phyloP scores from a whole-genome alignment of 2,797 vertebrate genomes.

The Monodelphis domestica region DNA sequence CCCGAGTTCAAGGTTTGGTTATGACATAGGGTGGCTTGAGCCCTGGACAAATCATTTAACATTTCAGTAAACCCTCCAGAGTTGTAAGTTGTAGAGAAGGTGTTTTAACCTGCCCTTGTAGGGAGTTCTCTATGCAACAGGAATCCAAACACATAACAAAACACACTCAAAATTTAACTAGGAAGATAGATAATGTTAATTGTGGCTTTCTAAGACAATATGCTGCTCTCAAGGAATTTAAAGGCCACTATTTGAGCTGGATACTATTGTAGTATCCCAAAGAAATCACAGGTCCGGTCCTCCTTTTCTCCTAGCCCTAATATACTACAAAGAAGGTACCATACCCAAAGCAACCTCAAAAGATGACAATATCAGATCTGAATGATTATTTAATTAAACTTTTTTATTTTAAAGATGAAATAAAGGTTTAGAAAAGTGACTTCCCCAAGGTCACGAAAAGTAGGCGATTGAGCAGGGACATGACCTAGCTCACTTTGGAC shows the following conservation, averaged over 20 bases:
- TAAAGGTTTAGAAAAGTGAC: not conserved
- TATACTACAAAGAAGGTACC: not conserved
- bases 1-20: no score
- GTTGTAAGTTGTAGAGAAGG: not conserved
- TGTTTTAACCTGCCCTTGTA: no score
- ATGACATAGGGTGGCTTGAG: no score
- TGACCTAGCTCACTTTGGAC: not conserved
- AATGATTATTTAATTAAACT: not conserved
- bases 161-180: not conserved
- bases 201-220: not conserved
- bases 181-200: not conserved
- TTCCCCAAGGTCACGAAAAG: not conserved
- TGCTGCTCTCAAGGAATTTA: not conserved
- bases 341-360: not conserved
- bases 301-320: not conserved
- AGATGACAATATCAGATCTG: not conserved
- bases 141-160: no score
- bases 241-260: not conserved
- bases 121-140: no score
- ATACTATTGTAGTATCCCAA: not conserved
- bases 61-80: no score
- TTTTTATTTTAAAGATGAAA: not conserved
- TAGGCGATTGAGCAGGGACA: not conserved
- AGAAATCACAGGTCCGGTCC: not conserved
- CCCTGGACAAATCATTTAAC: no score